Evolutionary conservation across 2,113 vertebrate genomes (phyloP).

Genomic region (Climacteris rufus): DNA sequence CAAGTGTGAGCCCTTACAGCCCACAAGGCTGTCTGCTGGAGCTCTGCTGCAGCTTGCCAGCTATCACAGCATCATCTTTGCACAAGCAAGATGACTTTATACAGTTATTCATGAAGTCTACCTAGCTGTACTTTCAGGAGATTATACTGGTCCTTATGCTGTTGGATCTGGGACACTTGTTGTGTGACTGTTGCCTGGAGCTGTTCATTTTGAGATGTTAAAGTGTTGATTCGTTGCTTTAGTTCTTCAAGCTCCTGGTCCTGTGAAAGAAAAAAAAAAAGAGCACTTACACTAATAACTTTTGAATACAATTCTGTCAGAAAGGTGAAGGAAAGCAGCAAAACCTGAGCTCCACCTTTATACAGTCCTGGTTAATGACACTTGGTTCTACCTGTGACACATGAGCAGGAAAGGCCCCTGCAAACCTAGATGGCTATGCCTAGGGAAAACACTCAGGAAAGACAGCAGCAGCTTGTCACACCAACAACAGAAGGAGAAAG

Average conservation of each 20-base stretch:
- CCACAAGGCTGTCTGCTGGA: not conserved
- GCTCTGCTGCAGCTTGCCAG: not conserved
- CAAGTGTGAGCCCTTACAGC: not conserved
- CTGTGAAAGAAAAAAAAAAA: slow-evolving; percentile 56
- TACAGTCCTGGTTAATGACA: rapidly evolving
- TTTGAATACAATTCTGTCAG: not conserved
- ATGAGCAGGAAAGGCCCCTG: not conserved
- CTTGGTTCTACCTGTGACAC: not conserved
- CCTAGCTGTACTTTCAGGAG: slow-evolving; percentile 94
- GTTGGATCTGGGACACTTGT: slow-evolving; percentile 92
- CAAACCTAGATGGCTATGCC: not conserved
- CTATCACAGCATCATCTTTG: not conserved
- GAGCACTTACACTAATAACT: not conserved
- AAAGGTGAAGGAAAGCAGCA: not conserved
- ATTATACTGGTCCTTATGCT: slow-evolving; percentile 97
- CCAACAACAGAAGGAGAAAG: not conserved
- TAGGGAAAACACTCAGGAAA: not conserved
- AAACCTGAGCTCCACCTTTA: not conserved
- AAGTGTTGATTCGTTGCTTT: slow-evolving; percentile 81
- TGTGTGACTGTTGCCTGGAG: slow-evolving; percentile 83
- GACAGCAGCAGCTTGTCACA: not conserved
- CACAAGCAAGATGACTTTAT: not conserved
- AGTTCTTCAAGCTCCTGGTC: slow-evolving; percentile 91
- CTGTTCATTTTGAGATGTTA: slow-evolving; percentile 86
- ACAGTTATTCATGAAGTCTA: slow-evolving; percentile 21